Conservation (phyloP, 2,113 vertebrate genomes). For the Dascyllus trimaculatus region DNA sequence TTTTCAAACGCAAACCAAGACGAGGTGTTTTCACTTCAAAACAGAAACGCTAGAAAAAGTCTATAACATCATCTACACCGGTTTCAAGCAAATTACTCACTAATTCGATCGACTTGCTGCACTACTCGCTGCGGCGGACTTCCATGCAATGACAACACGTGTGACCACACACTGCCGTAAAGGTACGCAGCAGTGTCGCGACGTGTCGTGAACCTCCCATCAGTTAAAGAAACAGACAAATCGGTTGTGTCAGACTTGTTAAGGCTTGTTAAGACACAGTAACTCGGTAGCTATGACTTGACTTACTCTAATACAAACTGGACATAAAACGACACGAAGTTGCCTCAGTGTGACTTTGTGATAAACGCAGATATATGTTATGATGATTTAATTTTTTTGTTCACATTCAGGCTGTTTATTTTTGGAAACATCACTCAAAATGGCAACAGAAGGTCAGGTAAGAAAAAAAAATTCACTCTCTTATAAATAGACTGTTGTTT, state of each 20-base stretch:
- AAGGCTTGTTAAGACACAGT: too few species aligned
- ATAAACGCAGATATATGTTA: not conserved
- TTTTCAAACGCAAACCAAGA: not conserved
- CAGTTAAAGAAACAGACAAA: not conserved
- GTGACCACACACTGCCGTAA: conserved; percentile 56
- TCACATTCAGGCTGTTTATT: not conserved
- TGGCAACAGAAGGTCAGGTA: conserved; percentile 64
- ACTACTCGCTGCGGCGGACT: not conserved
- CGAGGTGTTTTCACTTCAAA: accelerated
- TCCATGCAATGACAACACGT: conserved; percentile 71
- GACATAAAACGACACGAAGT: too few species aligned
- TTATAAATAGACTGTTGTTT: not conserved
- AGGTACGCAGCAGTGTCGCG: accelerated
- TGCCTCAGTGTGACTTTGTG: not conserved
- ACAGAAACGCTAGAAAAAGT: accelerated
- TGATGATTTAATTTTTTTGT: not conserved
- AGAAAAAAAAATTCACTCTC: not conserved
- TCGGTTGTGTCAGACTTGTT: too few species aligned
- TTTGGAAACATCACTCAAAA: not conserved
- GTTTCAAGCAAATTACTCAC: conserved; percentile 3
- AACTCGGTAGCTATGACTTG: not conserved
- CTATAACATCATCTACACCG: accelerated
- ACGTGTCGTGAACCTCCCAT: conserved; percentile 33
- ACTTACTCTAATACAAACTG: too few species aligned
- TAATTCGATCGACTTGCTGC: not conserved